Base-by-base conservation (phyloP, 2,888 invertebrate genomes). In the Torymus tubicola region DNA sequence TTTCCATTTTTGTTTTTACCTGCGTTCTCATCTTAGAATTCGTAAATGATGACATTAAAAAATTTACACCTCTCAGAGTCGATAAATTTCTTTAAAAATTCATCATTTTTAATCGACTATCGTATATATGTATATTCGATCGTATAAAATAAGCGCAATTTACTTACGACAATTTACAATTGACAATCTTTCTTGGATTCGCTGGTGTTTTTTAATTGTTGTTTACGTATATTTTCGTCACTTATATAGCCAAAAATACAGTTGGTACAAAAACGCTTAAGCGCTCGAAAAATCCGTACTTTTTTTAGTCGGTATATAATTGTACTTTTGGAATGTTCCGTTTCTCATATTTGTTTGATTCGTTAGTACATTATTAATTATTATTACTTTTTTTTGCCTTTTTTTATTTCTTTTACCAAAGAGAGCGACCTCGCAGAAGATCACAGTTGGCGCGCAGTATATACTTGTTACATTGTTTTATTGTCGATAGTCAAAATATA, bases 291-390 rank as follows among this genome's bases (percentile, higher is more conserved):
- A 78, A 67, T 55, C 55, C 5, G 18, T 31, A 13, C 10, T 63
- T 52, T 13, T 16, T 14, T 65, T 64, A 1, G 18, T 67, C 13
- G 12, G 21, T n/a, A n/a, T n/a, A n/a, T n/a, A 11, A 52, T 77
- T 81, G 64, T 77, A 78, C 72, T 64, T 50, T 70, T n/a, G 81
- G 81, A 81, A 77, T 81, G 78, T 81, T 24, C 65, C 70, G 64
- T 75, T 79, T 50, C 24, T 72, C 21, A 53, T 75, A 12, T 57
- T 58, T 60, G 63, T 71, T n/a, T 60, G 11, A 55, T 61, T 67
- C 50, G n/a, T 31, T 31, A 31, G 2, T 31, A 31, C 31, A 57
- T 64, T n/a, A 55, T 64, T 57, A n/a, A n/a, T n/a, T n/a, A n/a
- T n/a, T n/a, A n/a, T n/a, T n/a, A n/a, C n/a, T n/a, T n/a, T n/a